Conservation (phyloP, 1,140 invertebrate genomes). For the Condylostylus longicornis region DNA sequence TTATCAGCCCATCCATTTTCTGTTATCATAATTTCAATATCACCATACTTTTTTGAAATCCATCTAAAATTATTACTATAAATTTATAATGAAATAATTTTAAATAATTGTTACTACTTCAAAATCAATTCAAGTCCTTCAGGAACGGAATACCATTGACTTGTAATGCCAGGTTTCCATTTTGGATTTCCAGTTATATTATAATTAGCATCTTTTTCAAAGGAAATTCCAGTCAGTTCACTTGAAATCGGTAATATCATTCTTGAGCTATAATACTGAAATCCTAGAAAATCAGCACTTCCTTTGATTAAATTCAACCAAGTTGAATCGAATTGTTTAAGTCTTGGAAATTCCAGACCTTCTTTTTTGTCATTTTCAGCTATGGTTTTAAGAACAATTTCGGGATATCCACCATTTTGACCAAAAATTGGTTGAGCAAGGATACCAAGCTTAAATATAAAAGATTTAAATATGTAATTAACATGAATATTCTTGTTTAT, state of each 20-base stretch:
- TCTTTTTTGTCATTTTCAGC: conserved; percentile 37
- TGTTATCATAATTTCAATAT: conserved; percentile 44
- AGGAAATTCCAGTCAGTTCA: no score
- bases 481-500: no score
- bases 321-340: conserved; percentile 35
- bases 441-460: conserved; percentile 40
- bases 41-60: conserved; percentile 42
- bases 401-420: conserved; percentile 42
- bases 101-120: conserved; percentile 22
- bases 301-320: conserved; percentile 34
- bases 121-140: conserved; percentile 38
- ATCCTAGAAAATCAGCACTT: conserved; percentile 34
- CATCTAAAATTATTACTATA: no score
- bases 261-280: no score
- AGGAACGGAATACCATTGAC: conserved; percentile 4
- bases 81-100: no score
- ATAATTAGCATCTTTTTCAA: no score
- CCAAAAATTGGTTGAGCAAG: conserved; percentile 44
- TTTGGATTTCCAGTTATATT: no score
- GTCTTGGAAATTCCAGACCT: conserved; percentile 34
- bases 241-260: no score
- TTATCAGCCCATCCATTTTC: conserved; percentile 50
- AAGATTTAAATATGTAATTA: not conserved
- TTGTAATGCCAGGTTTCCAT: no score
- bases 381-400: conserved; percentile 38